phyloP scores from a whole-genome alignment of 1,140 invertebrate genomes.

The Wasmannia auropunctata region DNA sequence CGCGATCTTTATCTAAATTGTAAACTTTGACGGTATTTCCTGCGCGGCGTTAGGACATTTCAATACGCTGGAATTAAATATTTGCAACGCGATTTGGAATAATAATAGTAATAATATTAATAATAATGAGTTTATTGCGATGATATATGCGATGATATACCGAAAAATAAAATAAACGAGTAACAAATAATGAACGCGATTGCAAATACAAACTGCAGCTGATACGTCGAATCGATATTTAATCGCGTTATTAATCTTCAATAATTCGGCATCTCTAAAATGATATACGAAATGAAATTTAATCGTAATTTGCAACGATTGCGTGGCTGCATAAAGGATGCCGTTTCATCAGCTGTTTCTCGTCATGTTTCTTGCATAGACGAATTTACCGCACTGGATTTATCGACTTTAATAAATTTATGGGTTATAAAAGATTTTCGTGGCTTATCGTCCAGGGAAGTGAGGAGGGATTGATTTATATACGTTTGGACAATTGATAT shows the following conservation, averaged over 20 bases:
- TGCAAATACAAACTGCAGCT: background rate
- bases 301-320: background rate
- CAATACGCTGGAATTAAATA: background rate
- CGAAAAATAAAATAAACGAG: background rate
- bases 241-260: background rate
- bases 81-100: background rate
- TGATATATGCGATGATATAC: background rate
- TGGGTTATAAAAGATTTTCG: background rate
- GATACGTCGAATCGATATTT: background rate
- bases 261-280: background rate
- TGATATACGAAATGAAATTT: background rate
- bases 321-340: background rate
- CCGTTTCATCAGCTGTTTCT: background rate
- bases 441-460: constrained; percentile 4
- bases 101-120: background rate
- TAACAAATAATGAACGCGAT: background rate
- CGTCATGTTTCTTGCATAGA: background rate
- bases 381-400: background rate
- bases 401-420: constrained; percentile 20
- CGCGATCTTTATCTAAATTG: constrained; percentile 46
- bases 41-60: background rate
- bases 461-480: background rate
- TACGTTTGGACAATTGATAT: constrained; percentile 26
- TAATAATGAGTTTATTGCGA: background rate
- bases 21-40: constrained; percentile 26